These are phyloP conservation scores for Falco berigora DNA, from an alignment of 2,797 vertebrate genomes.

Conservation along the genomic window DNA sequence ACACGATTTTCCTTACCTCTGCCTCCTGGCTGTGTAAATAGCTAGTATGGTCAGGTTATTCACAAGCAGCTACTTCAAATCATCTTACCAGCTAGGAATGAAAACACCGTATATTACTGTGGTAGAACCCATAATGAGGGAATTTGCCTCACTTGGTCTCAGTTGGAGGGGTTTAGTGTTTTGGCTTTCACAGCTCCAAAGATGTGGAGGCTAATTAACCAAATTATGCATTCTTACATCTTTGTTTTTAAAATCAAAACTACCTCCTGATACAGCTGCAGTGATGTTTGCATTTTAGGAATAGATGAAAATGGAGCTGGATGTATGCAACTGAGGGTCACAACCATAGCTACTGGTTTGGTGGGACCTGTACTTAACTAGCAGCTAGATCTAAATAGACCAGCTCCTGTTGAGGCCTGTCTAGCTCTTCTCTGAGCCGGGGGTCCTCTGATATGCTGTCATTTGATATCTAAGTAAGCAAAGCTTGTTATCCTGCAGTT, in stretches of 20 bases:
- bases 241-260: background rate
- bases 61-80: background rate
- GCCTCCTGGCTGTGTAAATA: background rate
- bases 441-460: background rate
- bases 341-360: background rate
- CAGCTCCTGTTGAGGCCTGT: background rate
- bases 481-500: background rate
- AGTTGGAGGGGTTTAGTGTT: background rate
- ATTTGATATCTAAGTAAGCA: background rate
- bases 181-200: background rate
- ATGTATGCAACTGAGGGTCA: background rate
- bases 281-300: background rate
- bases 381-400: background rate
- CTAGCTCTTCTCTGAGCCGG: background rate
- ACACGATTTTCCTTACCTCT: background rate
- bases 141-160: background rate
- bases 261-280: background rate
- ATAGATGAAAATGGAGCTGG: background rate
- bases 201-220: background rate
- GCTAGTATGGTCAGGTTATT: background rate
- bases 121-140: background rate
- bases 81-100: background rate
- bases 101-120: background rate
- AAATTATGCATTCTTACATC: background rate
- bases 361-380: background rate